These are phyloP conservation scores for Neuroscelio doddi DNA, from an alignment of 2,888 invertebrate species.

Conservation along the genomic window DNA sequence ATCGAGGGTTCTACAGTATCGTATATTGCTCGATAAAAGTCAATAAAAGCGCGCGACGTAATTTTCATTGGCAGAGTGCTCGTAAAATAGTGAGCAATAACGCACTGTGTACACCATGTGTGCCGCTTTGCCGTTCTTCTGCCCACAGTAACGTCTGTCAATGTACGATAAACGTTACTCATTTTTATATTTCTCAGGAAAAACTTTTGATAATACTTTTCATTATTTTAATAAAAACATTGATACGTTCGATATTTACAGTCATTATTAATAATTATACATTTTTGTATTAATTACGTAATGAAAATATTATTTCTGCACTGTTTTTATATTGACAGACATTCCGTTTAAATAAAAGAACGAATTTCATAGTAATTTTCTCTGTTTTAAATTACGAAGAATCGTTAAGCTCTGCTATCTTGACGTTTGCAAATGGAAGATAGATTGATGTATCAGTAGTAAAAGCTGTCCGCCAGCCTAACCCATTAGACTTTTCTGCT, in stretches of 20 bases:
- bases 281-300: no score
- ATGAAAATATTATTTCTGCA: no score
- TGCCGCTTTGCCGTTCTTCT: slow-evolving; percentile 28
- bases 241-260: no score
- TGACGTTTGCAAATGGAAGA: slow-evolving; percentile 7
- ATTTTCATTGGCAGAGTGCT: slow-evolving; percentile 64
- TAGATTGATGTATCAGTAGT: slow-evolving; percentile 13
- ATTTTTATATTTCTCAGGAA: no score
- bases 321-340: no score
- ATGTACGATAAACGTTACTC: slow-evolving; percentile 15
- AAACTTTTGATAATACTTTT: no score
- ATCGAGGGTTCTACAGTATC: slow-evolving; percentile 43
- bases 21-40: slow-evolving; percentile 27
- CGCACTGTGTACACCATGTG: slow-evolving; percentile 39
- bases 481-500: slow-evolving; percentile 3
- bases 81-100: slow-evolving; percentile 55
- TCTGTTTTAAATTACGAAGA: slow-evolving; percentile 3
- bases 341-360: no score
- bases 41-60: slow-evolving; percentile 51
- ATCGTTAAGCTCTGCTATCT: slow-evolving; percentile 1
- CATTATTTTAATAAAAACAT: no score
- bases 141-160: slow-evolving; percentile 30
- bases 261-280: no score
- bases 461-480: background rate
- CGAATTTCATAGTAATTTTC: no score